phyloP scores from a whole-genome alignment of 2,797 vertebrate genomes.

The Limosa lapponica region DNA sequence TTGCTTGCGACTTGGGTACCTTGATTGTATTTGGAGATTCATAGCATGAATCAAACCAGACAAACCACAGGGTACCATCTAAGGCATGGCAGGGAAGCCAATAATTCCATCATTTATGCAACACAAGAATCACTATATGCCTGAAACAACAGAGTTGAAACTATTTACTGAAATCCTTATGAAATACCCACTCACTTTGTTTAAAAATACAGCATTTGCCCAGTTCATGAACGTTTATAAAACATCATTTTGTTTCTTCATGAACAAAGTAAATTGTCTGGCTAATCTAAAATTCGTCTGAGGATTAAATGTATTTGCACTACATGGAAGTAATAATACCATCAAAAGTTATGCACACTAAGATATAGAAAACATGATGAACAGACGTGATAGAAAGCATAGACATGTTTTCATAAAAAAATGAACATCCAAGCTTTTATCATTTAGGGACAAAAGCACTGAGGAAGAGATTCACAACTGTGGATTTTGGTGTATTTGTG shows the following conservation, averaged over 20 bases:
- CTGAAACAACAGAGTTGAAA: background rate
- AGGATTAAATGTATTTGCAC: background rate
- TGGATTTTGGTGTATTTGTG: background rate
- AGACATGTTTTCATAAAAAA: background rate
- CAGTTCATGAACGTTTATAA: background rate
- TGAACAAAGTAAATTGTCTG: background rate
- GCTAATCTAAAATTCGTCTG: background rate
- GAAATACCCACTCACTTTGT: background rate
- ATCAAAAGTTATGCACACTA: background rate
- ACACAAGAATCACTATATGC: background rate
- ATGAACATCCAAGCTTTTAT: background rate
- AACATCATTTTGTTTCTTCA: background rate
- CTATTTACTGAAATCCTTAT: background rate
- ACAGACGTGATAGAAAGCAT: background rate
- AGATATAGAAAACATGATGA: background rate
- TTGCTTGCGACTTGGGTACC: background rate
- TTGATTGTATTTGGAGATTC: background rate
- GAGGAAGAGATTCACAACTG: background rate
- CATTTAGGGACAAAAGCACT: background rate
- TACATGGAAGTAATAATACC: background rate
- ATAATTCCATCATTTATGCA: constrained; percentile 12
- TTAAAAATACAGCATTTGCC: background rate
- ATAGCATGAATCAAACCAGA: background rate
- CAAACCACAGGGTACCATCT: background rate
- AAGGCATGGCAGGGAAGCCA: background rate